These are phyloP conservation scores for Eulemur coronatus DNA, from an alignment of 2,797 vertebrate species.

Conservation along the genomic window DNA sequence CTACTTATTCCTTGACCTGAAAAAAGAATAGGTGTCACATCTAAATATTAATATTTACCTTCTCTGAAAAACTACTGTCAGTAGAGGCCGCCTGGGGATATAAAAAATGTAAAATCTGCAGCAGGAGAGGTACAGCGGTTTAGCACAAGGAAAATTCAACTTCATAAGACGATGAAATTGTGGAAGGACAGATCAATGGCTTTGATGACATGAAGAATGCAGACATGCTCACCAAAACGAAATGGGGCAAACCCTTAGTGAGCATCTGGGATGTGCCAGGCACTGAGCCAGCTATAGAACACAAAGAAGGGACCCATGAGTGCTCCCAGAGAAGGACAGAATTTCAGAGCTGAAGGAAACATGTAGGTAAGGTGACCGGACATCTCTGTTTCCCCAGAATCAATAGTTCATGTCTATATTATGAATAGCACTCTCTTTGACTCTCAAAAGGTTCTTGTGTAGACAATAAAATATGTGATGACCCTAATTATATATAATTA, in stretches of 20 bases:
- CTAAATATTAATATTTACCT: neutral
- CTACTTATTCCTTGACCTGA: neutral
- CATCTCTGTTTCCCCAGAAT: neutral
- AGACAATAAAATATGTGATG: neutral
- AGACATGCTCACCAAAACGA: neutral
- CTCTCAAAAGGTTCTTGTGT: neutral
- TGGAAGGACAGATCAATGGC: neutral
- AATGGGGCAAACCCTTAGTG: too few species aligned
- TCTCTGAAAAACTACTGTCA: neutral
- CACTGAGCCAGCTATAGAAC: neutral
- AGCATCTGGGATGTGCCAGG: neutral
- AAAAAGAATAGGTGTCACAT: neutral
- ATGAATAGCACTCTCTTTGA: neutral
- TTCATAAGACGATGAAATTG: neutral
- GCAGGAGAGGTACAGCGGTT: neutral
- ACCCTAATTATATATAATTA: neutral
- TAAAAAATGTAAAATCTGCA: neutral
- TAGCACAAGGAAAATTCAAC: neutral
- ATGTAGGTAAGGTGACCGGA: accelerated
- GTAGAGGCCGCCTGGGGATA: neutral
- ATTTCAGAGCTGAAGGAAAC: neutral
- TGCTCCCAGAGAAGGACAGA: neutral
- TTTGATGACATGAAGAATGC: neutral
- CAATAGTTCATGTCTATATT: neutral
- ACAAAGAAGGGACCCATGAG: neutral